Evolutionary conservation across 2,797 vertebrate species (phyloP).

Genomic region (Parauchenoglanis punctatus): DNA sequence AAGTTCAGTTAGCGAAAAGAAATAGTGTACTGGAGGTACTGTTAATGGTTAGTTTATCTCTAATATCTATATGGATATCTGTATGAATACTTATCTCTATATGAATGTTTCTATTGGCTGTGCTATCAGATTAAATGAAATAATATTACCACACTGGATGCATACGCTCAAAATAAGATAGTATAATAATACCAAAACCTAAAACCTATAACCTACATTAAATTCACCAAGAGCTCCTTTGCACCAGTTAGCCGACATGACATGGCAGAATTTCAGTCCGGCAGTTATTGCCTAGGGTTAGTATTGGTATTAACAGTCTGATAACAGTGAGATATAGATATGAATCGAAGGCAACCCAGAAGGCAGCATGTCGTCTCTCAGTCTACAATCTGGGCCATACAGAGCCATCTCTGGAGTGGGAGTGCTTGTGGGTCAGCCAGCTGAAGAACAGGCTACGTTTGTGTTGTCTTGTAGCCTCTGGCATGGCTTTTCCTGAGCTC

Average conservation of each 20-base stretch:
- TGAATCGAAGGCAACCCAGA: conserved; percentile 5
- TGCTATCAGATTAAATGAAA: neutral
- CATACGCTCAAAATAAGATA: neutral
- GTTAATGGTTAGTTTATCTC: too few species aligned
- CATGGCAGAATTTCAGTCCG: neutral
- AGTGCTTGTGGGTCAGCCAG: conserved; percentile 54
- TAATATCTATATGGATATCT: too few species aligned
- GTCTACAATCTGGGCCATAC: conserved; percentile 36
- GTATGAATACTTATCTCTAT: neutral
- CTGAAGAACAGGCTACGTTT: conserved; percentile 76
- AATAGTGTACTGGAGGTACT: neutral
- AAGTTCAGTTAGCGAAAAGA: neutral
- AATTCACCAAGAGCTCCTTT: neutral
- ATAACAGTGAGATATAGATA: conserved; percentile 3
- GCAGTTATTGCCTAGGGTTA: neutral
- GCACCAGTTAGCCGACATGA: neutral
- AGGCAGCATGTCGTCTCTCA: conserved; percentile 33
- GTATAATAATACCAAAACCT: neutral
- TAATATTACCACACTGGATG: neutral
- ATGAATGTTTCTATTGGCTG: neutral
- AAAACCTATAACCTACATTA: neutral
- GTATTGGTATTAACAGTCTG: conserved; percentile 12
- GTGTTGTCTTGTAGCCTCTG: conserved; percentile 73
- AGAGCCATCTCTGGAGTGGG: conserved; percentile 32
- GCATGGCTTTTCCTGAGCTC: conserved; percentile 65